Percentiles rank a stretch among this genome's conserved stretches.
phyloP scores from a whole-genome alignment of 1,140 invertebrate species.

The Monochamus saltuarius region DNA sequence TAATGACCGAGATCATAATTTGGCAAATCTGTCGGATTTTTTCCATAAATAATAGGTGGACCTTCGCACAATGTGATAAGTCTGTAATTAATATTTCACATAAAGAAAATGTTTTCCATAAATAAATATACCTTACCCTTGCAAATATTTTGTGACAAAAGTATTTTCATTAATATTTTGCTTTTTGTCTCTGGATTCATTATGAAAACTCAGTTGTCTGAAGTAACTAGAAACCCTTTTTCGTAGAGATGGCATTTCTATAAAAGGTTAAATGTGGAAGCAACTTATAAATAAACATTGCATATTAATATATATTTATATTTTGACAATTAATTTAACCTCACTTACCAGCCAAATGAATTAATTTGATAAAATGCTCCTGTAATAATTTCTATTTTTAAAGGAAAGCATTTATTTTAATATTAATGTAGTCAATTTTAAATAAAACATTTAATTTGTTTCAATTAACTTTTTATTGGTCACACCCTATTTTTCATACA shows the following conservation, averaged over 20 bases:
- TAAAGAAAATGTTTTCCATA: constrained; percentile 14
- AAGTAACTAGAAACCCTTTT: constrained; percentile 75
- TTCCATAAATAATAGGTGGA: constrained; percentile 64
- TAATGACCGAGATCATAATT: constrained; percentile 58
- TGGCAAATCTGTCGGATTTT: constrained; percentile 66
- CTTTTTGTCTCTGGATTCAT: constrained; percentile 58
- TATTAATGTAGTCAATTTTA: too few species aligned
- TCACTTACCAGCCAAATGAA: too few species aligned
- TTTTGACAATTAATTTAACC: too few species aligned
- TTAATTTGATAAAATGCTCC: too few species aligned
- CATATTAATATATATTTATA: too few species aligned
- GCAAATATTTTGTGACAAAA: constrained; percentile 73
- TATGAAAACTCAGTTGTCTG: constrained; percentile 69
- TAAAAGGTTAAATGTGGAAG: constrained; percentile 1
- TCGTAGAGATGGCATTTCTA: constrained; percentile 67
- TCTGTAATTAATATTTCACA: constrained; percentile 25
- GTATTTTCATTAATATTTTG: constrained; percentile 61
- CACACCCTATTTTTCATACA: too few species aligned
- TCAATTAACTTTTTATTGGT: too few species aligned
- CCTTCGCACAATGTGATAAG: constrained; percentile 52
- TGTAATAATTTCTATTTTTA: too few species aligned
- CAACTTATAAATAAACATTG: too few species aligned
- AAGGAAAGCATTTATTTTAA: too few species aligned
- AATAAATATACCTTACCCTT: constrained; percentile 59
- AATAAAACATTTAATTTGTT: too few species aligned